Base-by-base conservation (phyloP, 1,140 invertebrate genomes). In the Panagrolaimus sp. region DNA sequence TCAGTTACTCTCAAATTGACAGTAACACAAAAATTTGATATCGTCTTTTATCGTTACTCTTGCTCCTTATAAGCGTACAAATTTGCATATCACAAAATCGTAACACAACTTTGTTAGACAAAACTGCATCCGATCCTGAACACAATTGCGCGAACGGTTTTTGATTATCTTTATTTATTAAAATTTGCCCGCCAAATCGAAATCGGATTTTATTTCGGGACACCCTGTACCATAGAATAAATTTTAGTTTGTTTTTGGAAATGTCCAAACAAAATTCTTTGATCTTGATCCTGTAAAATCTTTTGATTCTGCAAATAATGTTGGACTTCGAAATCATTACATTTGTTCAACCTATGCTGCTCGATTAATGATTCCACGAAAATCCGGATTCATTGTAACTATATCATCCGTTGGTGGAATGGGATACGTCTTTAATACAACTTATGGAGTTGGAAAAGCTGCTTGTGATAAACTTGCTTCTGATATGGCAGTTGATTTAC, bases 311-410 rank as follows among this genome's bases (percentile, higher is more conserved):
- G 74, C 85, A 14, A 86, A 86, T 68, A 84, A 84, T 67, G 86
- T 86, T 32, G 85, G 85, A 24, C 74, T 86, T n/a, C 78, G 84
- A 62, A 86, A 86, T 69, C 83, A 84, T 67, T 86, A 86, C 68
- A 76, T 85, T 26, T 86, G 85, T 71, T 67, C 83, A 6, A 83
- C 83, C 1, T 78, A 83, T 68, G 86, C 86, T 9, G 78, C 85
- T n/a, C 74, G 77, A 38, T 62, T 86, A 66, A 86, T 86, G 86
- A 80, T 83, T 10, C 73, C 74, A 15, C 58, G 79, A 17, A 83
- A 83, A 67, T 43, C 38, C 17, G 85, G 86, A 8, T 72, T 86
- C 3, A 86, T 87, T 67, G 80, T 86, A 0, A 85, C 85, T 65
- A 79, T 86, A 45, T 85, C 84, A 21, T 86, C 85, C 5, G 73